These are phyloP conservation scores for Gouania willdenowi DNA, from an alignment of 2,797 vertebrate genomes.

Conservation along the genomic window DNA sequence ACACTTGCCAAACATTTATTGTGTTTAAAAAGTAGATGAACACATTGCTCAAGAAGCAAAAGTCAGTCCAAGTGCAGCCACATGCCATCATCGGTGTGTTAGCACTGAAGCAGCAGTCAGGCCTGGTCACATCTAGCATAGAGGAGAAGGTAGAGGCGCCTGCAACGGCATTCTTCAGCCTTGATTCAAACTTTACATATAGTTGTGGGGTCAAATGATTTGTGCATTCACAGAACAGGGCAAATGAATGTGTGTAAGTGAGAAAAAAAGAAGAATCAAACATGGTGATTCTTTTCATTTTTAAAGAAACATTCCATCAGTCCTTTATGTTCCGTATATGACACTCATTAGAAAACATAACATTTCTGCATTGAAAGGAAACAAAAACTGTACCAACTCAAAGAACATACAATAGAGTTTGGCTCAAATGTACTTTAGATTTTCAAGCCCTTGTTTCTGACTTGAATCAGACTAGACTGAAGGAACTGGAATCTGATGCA, in stretches of 20 bases:
- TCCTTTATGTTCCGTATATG: too few relatives aligned
- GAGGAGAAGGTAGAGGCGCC: constrained; percentile 4
- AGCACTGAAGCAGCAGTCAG: constrained; percentile 17
- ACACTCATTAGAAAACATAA: too few relatives aligned
- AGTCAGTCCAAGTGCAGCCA: constrained; percentile 43
- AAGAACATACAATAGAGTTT: constrained; percentile 23
- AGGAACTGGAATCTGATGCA: constrained; percentile 87
- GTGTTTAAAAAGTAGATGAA: constrained; percentile 63
- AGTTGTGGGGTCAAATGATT: constrained; percentile 26
- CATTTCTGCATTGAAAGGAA: not conserved
- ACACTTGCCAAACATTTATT: constrained; percentile 76
- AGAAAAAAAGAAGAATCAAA: constrained; percentile 45
- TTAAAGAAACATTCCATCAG: too few relatives aligned
- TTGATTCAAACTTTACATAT: constrained; percentile 7
- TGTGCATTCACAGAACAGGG: constrained; percentile 30
- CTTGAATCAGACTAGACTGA: constrained; percentile 84
- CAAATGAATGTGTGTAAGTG: constrained; percentile 35
- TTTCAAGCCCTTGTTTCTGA: too few relatives aligned
- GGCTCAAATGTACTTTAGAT: too few relatives aligned
- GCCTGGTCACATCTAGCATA: constrained; percentile 3
- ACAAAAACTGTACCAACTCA: constrained; percentile 33
- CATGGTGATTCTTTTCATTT: too few relatives aligned
- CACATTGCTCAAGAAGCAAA: constrained; percentile 57
- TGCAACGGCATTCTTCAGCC: constrained; percentile 11
- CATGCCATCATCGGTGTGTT: constrained; percentile 26